A percentile compares a stretch with the other conserved stretches of the same genome.
These are phyloP conservation scores for Tanypteryx hageni DNA, from an alignment of 2,888 invertebrate genomes.

Conservation along the genomic window DNA sequence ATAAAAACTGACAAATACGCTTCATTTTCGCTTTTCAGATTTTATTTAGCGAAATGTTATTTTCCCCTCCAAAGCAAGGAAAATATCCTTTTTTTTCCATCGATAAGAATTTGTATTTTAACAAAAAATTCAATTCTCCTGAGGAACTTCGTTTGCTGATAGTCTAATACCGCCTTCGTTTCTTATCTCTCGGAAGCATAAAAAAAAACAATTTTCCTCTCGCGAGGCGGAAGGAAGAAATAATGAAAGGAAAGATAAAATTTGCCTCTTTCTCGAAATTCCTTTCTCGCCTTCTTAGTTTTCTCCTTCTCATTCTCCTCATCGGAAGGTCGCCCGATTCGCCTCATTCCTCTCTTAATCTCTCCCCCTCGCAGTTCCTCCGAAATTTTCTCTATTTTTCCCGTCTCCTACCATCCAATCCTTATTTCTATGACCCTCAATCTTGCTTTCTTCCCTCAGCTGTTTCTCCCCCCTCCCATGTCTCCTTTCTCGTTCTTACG, in stretches of 20 bases:
- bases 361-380: not conserved
- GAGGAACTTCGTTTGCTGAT: constrained; percentile 9
- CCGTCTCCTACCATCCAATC: not conserved
- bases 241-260: not conserved
- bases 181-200: not conserved
- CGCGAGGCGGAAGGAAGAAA: too few relatives aligned
- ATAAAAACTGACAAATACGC: too few relatives aligned
- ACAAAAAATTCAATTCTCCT: not conserved
- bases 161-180: not conserved
- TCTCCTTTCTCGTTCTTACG: not conserved
- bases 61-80: not conserved
- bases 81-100: not conserved
- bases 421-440: too few relatives aligned
- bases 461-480: not conserved
- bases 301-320: not conserved
- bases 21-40: too few relatives aligned
- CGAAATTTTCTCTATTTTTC: not conserved
- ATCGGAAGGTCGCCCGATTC: not conserved
- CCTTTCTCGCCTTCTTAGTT: not conserved
- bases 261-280: not conserved
- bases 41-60: not conserved
- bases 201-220: not conserved
- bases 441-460: not conserved
- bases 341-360: not conserved
- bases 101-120: not conserved